phyloP scores from a whole-genome alignment of 2,888 invertebrate genomes.

The Bombylius discolor region DNA sequence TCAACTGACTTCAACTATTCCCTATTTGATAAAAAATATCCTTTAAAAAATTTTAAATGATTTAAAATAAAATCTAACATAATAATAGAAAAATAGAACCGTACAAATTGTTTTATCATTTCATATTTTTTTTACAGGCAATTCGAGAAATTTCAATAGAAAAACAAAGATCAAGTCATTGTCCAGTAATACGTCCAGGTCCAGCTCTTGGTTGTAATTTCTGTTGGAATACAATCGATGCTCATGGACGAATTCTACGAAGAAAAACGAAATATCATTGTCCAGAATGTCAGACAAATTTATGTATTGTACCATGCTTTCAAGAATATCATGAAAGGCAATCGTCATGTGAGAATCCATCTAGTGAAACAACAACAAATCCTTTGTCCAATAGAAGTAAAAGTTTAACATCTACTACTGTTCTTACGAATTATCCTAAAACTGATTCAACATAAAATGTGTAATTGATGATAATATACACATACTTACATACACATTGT shows the following conservation, averaged over 20 bases:
- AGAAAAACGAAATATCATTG: constrained; percentile 83
- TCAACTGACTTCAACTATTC: too few species aligned
- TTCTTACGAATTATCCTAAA: constrained; percentile 28
- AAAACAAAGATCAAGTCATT: constrained; percentile 57
- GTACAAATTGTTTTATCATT: too few species aligned
- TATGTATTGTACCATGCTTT: constrained; percentile 82
- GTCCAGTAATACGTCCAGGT: constrained; percentile 68
- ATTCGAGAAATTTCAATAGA: constrained; percentile 35
- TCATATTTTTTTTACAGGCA: constrained; percentile 27
- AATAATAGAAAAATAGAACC: too few species aligned
- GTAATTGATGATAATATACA: too few species aligned
- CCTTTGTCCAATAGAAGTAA: constrained; percentile 13
- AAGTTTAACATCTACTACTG: constrained; percentile 6
- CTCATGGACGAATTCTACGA: constrained; percentile 64
- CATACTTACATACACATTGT: too few species aligned
- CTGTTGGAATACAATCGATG: constrained; percentile 83
- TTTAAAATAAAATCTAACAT: too few species aligned
- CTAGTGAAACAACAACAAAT: constrained; percentile 11
- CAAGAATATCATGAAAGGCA: constrained; percentile 68
- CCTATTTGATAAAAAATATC: too few species aligned
- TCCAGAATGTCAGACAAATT: constrained; percentile 77
- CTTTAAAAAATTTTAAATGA: too few species aligned
- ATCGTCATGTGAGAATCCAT: constrained; percentile 24
- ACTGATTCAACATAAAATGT: constrained; percentile 33
- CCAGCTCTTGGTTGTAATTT: constrained; percentile 79